Conservation (phyloP, 2,888 invertebrate genomes). For the Xestia xanthographa region DNA sequence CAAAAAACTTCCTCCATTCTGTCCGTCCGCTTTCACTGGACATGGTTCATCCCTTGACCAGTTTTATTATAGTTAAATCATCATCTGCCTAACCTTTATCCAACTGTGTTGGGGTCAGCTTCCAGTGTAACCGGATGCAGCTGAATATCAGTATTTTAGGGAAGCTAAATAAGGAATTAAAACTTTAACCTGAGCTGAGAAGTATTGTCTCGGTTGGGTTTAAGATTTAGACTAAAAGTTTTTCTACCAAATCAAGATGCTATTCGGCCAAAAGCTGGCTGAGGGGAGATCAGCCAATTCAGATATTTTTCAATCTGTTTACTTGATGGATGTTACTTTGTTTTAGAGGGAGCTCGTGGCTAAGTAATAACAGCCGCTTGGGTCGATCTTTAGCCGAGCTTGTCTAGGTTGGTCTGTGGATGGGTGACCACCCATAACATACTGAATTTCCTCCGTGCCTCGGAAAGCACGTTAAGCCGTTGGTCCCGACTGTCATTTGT, state of each 20-base stretch:
- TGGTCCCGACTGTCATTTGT: too few species aligned
- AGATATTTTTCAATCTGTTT: too few species aligned
- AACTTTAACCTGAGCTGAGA: too few species aligned
- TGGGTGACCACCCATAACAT: too few species aligned
- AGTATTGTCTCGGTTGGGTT: not conserved
- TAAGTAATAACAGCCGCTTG: too few species aligned
- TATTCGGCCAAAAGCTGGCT: not conserved
- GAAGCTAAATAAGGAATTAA: too few species aligned
- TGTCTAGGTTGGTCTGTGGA: too few species aligned
- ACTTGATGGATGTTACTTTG: not conserved
- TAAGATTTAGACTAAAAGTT: not conserved
- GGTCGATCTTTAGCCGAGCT: too few species aligned
- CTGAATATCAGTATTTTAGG: not conserved
- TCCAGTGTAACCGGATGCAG: not conserved
- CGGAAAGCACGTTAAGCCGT: too few species aligned
- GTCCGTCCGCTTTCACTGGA: not conserved
- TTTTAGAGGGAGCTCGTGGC: too few species aligned
- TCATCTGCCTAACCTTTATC: too few species aligned
- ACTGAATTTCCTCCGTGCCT: too few species aligned
- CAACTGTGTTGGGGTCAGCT: not conserved
- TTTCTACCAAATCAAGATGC: not conserved
- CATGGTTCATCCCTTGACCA: not conserved
- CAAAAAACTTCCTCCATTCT: not conserved
- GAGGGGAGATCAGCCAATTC: not conserved
- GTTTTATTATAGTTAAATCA: not conserved